Conservation (phyloP, 1,140 invertebrate genomes). For the Antheraea mylitta region DNA sequence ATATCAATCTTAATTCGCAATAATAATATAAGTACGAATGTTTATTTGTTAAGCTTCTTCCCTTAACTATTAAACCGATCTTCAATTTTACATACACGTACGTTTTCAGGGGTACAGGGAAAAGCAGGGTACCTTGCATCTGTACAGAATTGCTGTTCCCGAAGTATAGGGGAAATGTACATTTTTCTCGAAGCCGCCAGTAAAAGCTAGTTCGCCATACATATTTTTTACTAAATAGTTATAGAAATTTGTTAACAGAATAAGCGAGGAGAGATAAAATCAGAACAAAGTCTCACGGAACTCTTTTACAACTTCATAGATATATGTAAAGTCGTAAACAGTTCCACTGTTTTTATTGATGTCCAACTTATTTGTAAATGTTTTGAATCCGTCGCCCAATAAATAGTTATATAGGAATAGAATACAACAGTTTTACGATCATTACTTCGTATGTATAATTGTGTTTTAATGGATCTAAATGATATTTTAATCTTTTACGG, state of each 20-base stretch:
- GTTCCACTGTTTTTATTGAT: constrained; percentile 42
- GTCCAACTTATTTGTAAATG: constrained; percentile 43
- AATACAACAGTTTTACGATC: constrained; percentile 27
- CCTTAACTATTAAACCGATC: too few relatives aligned
- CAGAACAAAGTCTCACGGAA: background rate
- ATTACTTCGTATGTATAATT: constrained; percentile 21
- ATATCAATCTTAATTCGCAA: too few relatives aligned
- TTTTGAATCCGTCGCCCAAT: constrained; percentile 27
- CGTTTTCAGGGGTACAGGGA: too few relatives aligned
- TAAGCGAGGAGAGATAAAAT: background rate
- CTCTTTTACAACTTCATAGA: background rate
- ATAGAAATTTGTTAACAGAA: background rate
- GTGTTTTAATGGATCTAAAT: constrained; percentile 30
- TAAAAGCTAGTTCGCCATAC: too few relatives aligned
- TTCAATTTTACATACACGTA: too few relatives aligned
- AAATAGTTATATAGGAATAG: constrained; percentile 20
- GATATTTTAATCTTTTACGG: constrained; percentile 28
- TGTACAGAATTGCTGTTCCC: too few relatives aligned
- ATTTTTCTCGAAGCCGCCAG: too few relatives aligned
- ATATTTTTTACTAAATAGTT: too few relatives aligned
- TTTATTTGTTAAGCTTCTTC: too few relatives aligned
- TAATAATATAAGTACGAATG: too few relatives aligned
- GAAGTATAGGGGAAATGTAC: too few relatives aligned
- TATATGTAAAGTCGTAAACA: constrained; percentile 38
- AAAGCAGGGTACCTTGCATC: too few relatives aligned